Conservation (phyloP, 2,888 invertebrate species). For the Campaea margaritaria region DNA sequence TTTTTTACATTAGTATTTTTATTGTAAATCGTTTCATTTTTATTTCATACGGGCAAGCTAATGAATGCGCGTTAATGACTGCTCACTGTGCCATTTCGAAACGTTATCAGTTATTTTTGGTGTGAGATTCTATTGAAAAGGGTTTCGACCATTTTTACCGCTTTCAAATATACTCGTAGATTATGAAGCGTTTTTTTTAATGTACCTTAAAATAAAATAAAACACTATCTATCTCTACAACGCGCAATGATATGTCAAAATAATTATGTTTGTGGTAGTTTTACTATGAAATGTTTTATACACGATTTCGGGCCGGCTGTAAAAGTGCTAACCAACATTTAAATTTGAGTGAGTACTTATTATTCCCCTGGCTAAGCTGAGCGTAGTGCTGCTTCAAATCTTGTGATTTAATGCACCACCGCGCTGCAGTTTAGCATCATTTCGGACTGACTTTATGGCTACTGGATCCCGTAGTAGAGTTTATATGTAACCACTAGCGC, state of each 20-base stretch:
- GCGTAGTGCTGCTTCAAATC: conserved; percentile 11
- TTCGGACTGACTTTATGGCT: conserved; percentile 5
- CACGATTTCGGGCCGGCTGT: too few species aligned
- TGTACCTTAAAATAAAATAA: too few species aligned
- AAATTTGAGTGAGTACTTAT: not conserved
- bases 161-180: too few species aligned
- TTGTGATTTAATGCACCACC: conserved; percentile 20
- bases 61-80: too few species aligned
- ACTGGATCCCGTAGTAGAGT: not conserved
- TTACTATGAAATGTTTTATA: too few species aligned
- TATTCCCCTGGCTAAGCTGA: conserved; percentile 1
- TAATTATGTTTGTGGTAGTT: not conserved
- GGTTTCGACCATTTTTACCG: too few species aligned
- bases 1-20: too few species aligned
- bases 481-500: not conserved
- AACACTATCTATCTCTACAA: too few species aligned
- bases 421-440: conserved; percentile 19
- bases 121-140: not conserved
- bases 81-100: not conserved
- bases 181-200: too few species aligned
- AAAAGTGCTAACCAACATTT: too few species aligned
- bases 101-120: not conserved
- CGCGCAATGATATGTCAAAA: not conserved
- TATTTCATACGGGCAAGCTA: too few species aligned
- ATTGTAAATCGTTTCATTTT: too few species aligned